These are phyloP conservation scores for Drosophila mojavensis DNA, from an alignment of 1,140 invertebrate genomes.

Conservation along the genomic window DNA sequence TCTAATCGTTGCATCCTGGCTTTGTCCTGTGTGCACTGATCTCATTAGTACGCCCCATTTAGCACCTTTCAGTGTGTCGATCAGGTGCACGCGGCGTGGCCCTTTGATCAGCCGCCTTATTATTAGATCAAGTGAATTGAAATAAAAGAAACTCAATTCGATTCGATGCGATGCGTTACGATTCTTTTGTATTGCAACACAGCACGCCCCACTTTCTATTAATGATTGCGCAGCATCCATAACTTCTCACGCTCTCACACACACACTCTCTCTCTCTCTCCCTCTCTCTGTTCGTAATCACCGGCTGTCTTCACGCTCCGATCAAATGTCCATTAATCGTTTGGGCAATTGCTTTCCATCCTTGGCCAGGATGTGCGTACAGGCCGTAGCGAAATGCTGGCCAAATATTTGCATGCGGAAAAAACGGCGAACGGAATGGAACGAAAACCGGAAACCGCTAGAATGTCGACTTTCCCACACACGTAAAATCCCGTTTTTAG, in stretches of 20 bases:
- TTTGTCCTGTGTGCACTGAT: constrained; percentile 55
- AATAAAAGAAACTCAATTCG: constrained; percentile 15
- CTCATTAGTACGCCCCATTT: constrained; percentile 83
- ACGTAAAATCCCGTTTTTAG: constrained; percentile 26
- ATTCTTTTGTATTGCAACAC: constrained; percentile 30
- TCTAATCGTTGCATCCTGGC: constrained; percentile 38
- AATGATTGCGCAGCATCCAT: constrained; percentile 28
- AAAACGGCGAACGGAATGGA: constrained; percentile 58
- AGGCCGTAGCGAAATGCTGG: constrained; percentile 20
- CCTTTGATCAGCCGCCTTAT: constrained; percentile 44
- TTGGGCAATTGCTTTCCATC: neutral
- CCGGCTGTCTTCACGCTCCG: constrained; percentile 46
- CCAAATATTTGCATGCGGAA: constrained; percentile 66
- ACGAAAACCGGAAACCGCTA: constrained; percentile 55
- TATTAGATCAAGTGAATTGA: constrained; percentile 23
- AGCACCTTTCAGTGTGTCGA: constrained; percentile 70
- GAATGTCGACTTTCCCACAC: constrained; percentile 10
- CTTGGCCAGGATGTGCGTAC: constrained; percentile 36
- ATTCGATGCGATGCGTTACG: constrained; percentile 6
- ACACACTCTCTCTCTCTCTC: neutral
- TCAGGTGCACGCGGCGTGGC: constrained; percentile 55
- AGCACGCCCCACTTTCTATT: constrained; percentile 41
- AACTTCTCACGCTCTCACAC: constrained; percentile 7
- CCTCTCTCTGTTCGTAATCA: too few relatives aligned
- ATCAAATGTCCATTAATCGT: constrained; percentile 63